These are phyloP conservation scores for Labrus mixtus DNA, from an alignment of 2,113 vertebrate species.

Conservation along the genomic window DNA sequence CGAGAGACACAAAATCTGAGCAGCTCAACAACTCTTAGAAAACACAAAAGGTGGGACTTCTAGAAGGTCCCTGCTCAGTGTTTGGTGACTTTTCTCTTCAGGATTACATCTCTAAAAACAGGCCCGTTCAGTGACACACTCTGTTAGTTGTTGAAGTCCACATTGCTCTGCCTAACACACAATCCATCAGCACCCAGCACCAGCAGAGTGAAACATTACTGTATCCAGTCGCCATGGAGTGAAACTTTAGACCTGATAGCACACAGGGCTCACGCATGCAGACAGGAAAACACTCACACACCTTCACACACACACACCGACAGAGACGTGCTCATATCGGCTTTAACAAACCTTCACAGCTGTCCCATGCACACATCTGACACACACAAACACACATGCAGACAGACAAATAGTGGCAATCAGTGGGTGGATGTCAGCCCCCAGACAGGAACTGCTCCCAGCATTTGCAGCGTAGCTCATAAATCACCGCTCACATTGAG, in stretches of 20 bases:
- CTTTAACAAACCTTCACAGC: slow-evolving; percentile 39
- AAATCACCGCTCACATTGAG: slow-evolving; percentile 63
- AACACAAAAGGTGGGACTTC: slow-evolving; percentile 35
- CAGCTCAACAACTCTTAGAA: slow-evolving; percentile 36
- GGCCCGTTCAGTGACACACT: background rate
- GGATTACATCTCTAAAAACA: slow-evolving; percentile 14
- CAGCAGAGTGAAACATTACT: slow-evolving; percentile 40
- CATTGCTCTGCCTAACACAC: slow-evolving; percentile 25
- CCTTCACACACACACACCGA: slow-evolving; percentile 26
- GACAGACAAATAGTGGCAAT: slow-evolving; percentile 61
- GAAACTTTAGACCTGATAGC: slow-evolving; percentile 30
- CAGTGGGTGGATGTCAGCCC: slow-evolving; percentile 57
- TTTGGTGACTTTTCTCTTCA: slow-evolving; percentile 9
- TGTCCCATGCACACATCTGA: slow-evolving; percentile 2
- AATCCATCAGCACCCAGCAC: slow-evolving; percentile 43
- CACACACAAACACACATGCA: slow-evolving; percentile 40
- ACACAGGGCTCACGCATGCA: slow-evolving; percentile 41
- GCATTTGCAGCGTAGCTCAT: slow-evolving; percentile 52
- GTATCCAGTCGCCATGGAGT: slow-evolving; percentile 49
- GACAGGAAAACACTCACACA: slow-evolving; percentile 36
- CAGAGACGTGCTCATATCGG: slow-evolving; percentile 27
- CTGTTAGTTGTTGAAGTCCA: slow-evolving; percentile 29
- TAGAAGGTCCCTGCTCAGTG: slow-evolving; percentile 26
- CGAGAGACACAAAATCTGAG: slow-evolving; percentile 50
- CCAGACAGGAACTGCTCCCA: slow-evolving; percentile 65